Percentiles rank a stretch among this genome's conserved stretches.
These are phyloP conservation scores for Steinernema hermaphroditum DNA, from an alignment of 2,888 invertebrate species.

Conservation along the genomic window DNA sequence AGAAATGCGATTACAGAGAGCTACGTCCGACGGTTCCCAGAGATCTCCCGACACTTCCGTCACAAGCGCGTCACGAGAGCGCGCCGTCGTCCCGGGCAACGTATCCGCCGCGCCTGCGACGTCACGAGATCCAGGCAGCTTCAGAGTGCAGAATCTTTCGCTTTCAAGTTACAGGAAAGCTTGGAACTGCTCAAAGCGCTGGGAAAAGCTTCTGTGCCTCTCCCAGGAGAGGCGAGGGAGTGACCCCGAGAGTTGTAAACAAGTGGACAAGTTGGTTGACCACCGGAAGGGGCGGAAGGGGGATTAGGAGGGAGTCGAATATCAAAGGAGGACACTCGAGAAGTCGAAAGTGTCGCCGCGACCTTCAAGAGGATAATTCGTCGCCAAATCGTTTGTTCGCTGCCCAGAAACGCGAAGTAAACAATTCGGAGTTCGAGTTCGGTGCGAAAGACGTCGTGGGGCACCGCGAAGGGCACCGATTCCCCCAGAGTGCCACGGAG, in stretches of 20 bases:
- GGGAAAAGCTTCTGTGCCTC: no score
- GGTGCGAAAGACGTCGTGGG: no score
- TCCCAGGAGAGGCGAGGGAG: neutral
- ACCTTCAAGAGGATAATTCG: slow-evolving; percentile 31
- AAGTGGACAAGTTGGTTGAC: slow-evolving; percentile 31
- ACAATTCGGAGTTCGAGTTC: slow-evolving; percentile 13
- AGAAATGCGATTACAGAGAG: no score
- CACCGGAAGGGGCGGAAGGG: slow-evolving; percentile 24
- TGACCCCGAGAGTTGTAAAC: slow-evolving; percentile 27
- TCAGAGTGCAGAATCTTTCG: no score
- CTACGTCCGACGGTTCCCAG: no score
- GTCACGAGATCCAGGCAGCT: no score
- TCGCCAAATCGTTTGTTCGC: slow-evolving; percentile 30
- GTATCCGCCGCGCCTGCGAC: neutral
- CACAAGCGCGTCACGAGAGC: neutral
- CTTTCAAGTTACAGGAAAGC: no score
- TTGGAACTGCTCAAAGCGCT: no score
- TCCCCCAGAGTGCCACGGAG: neutral
- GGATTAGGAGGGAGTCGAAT: slow-evolving; percentile 28
- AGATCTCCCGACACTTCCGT: no score
- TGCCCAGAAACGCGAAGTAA: slow-evolving; percentile 15
- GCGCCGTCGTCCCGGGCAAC: slow-evolving; percentile 16
- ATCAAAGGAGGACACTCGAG: slow-evolving; percentile 27
- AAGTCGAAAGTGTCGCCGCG: slow-evolving; percentile 31
- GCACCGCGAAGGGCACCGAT: no score